These are phyloP conservation scores for Microctenopoma lineatum DNA, from an alignment of 2,797 vertebrate genomes.

Conservation along the genomic window DNA sequence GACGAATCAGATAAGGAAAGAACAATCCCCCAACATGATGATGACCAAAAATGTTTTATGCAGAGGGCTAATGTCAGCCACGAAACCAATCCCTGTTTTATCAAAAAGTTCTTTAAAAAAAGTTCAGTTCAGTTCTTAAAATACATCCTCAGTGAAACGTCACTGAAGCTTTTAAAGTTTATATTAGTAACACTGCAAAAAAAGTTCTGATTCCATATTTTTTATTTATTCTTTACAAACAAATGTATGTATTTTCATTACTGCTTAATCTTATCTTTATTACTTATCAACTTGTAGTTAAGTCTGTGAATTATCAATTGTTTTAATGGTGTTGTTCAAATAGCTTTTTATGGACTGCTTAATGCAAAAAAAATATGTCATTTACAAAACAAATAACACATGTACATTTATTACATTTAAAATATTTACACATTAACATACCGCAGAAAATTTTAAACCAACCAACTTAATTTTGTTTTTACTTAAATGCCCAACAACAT, in stretches of 20 bases:
- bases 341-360: not conserved
- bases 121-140: not conserved
- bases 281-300: too few species aligned
- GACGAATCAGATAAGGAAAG: not conserved
- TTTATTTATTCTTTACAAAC: not conserved
- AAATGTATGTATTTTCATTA: not conserved
- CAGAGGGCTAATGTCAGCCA: conserved; percentile 29
- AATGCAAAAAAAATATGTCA: too few species aligned
- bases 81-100: conserved; percentile 1
- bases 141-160: too few species aligned
- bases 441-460: too few species aligned
- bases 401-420: too few species aligned
- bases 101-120: too few species aligned
- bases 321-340: not conserved
- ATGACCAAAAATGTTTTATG: conserved; percentile 1
- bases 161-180: not conserved
- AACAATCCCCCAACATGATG: not conserved
- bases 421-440: too few species aligned
- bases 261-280: not conserved
- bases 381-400: not conserved
- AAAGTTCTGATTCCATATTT: not conserved
- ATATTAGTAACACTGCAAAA: too few species aligned
- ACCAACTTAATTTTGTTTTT: not conserved
- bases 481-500: not conserved
- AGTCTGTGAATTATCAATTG: too few species aligned